Evolutionary conservation across 1,140 invertebrate species (phyloP), one percentile per base, ranked within the genome.

Genomic region (Macrocentrus cingulum): DNA sequence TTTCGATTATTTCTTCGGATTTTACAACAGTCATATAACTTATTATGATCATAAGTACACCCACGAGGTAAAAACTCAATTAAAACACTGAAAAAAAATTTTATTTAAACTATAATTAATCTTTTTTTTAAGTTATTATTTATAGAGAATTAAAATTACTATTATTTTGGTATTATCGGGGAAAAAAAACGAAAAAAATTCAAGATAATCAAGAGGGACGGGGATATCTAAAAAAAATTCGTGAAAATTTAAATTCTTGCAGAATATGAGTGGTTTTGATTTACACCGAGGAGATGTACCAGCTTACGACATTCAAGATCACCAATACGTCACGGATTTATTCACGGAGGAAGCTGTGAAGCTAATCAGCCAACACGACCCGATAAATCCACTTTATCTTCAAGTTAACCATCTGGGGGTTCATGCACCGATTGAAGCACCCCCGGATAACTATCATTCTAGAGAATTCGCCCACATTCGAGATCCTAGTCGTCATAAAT

Each of bases 381-480:
- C 69, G 5, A 63, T 75, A n/a, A 80, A 75, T 22, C 87, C 88
- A 0, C 74, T 90, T 22, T 90, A 89, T 70, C 72, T 22, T 4
- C 16, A 52, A 9, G 9, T 50, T 4, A 52, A 87, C 39, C 84
- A 86, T 0, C 75, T 95, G 16, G 87, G 85, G 0, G 84, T 85
- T 11, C 90, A 94, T 78, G 91, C 92, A 0, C 90, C 91, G 0
- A 80, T 85, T 5, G 86, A 90, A 58, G 84, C 86, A 64, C 49
- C 49, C 4, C 2, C n/a, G 2, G 49, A 51, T 36, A 36, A 36
- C 32, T 11, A 7, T 8, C 18, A 51, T 36, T 79, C 94, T 1
- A 79, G 87, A 6, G 83, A 85, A 57, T 95, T 93, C 76, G 62
- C 77, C 0, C 84, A 94, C 62, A 92, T 97, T 11, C 74, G 85